phyloP scores from a whole-genome alignment of 2,797 vertebrate species.

The Brachymystax lenok region DNA sequence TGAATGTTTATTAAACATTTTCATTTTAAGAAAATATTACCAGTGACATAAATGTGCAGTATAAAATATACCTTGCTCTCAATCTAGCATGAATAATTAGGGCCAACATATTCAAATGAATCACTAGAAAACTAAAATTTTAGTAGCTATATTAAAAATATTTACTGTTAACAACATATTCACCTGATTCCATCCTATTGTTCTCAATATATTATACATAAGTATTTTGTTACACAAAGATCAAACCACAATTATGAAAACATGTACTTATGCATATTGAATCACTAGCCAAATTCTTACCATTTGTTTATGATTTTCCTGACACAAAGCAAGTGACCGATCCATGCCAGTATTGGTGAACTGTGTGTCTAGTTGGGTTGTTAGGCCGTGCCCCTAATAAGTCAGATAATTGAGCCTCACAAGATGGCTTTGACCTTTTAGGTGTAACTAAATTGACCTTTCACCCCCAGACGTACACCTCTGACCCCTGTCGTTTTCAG shows the following conservation, averaged over 20 bases:
- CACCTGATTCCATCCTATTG: background rate
- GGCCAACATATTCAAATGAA: background rate
- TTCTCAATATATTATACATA: background rate
- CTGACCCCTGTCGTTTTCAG: slow-evolving; percentile 70
- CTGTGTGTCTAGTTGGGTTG: slow-evolving; percentile 30
- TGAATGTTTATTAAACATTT: background rate
- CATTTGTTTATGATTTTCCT: background rate
- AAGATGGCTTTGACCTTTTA: slow-evolving; percentile 79
- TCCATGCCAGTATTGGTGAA: slow-evolving; percentile 3
- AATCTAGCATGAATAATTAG: background rate
- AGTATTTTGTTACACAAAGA: background rate
- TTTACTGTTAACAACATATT: background rate
- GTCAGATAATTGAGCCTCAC: slow-evolving; percentile 64
- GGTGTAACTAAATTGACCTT: slow-evolving; percentile 72
- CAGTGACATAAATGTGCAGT: background rate
- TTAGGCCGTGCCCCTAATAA: slow-evolving; percentile 65
- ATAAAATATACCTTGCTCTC: background rate
- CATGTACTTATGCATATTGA: background rate
- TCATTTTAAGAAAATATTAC: background rate
- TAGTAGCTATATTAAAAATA: background rate
- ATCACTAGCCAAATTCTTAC: background rate
- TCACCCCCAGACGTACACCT: slow-evolving; percentile 70
- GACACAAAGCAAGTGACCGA: background rate
- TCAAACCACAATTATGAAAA: background rate
- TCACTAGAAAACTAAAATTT: background rate